Percentiles rank a stretch among this genome's conserved stretches.
Conservation (phyloP, 2,797 vertebrate genomes). For the Pelochelys cantorii region DNA sequence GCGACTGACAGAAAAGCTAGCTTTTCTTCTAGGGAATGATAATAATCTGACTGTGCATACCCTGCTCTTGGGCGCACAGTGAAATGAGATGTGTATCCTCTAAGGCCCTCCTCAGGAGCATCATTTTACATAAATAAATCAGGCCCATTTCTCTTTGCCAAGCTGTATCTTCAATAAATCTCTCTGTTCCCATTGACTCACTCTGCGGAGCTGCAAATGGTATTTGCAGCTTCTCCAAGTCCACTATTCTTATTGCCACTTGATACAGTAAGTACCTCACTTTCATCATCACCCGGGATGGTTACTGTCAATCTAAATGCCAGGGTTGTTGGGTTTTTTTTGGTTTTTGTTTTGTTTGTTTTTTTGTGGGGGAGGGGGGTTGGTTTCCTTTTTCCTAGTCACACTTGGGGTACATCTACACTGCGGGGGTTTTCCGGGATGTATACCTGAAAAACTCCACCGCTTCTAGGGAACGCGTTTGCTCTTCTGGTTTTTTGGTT, state of each 20-base stretch:
- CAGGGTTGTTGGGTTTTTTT: too few relatives aligned
- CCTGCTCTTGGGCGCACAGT: neutral
- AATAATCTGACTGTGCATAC: neutral
- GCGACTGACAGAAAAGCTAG: neutral
- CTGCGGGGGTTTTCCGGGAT: too few relatives aligned
- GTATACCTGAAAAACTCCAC: too few relatives aligned
- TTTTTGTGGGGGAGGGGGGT: neutral
- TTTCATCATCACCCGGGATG: slow-evolving; percentile 9
- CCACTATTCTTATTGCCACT: neutral
- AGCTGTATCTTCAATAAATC: slow-evolving; percentile 24
- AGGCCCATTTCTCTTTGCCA: slow-evolving; percentile 51
- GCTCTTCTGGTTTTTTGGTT: too few relatives aligned
- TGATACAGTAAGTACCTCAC: neutral
- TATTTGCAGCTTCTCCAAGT: slow-evolving; percentile 5
- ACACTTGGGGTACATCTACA: too few relatives aligned
- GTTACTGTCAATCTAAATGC: slow-evolving; percentile 1
- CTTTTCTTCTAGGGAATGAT: neutral
- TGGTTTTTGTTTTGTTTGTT: neutral
- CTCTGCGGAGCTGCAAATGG: neutral
- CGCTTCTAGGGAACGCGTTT: too few relatives aligned
- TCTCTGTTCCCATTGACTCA: slow-evolving; percentile 13
- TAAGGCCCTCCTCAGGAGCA: neutral
- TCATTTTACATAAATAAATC: slow-evolving; percentile 47
- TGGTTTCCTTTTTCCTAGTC: too few relatives aligned
- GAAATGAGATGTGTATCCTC: slow-evolving; percentile 21